Evolutionary conservation across 2,113 vertebrate species (phyloP), one percentile per base, ranked within the genome.

Genomic region (Ancistrus triradiatus): DNA sequence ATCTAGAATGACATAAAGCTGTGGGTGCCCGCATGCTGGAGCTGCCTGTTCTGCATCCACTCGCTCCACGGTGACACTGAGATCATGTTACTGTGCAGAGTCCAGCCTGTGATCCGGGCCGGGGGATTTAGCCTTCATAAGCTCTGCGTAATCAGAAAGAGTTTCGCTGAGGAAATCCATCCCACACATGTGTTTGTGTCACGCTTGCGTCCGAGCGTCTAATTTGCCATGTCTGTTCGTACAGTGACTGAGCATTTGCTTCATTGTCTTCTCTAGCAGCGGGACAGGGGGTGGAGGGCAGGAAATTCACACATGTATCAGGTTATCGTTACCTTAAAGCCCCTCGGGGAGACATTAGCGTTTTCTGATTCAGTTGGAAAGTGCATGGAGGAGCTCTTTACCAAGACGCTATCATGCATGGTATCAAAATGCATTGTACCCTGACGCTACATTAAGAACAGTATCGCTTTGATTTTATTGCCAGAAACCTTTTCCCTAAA

Each of bases 231-330:
- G 28, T 50, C 33, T 48, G 51, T 1, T 44, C 2, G 18, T 57
- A 48, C 43, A 50, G 33, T 37, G 28, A 38, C 19, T 38, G 9
- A 60, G 60, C 51, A 18, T 59, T 22, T 42, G 31, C 22, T 25
- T 59, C 17, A 35, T 13, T 25, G 37, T 59, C 33, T 43, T 57
- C 40, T 38, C 46, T 58, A 35, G 42, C 55, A 27, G 17, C 38
- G n/a, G 17, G 42, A 35, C n/a, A 18, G 46, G 42, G 33, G 56
- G 52, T 28, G 37, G 2, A 3, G 35, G 38, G 50, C 50, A 56
- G 50, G 63, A 59, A 72, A 62, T 61, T 72, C 51, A 72, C 63
- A 62, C 49, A 15, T 67, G 69, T 66, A 72, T 72, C 63, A 58
- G 42, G 59, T 69, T 69, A 61, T 28, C 51, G 47, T 67, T 66